Base-by-base conservation (phyloP, 1,140 invertebrate species). In the Microplitis demolitor region DNA sequence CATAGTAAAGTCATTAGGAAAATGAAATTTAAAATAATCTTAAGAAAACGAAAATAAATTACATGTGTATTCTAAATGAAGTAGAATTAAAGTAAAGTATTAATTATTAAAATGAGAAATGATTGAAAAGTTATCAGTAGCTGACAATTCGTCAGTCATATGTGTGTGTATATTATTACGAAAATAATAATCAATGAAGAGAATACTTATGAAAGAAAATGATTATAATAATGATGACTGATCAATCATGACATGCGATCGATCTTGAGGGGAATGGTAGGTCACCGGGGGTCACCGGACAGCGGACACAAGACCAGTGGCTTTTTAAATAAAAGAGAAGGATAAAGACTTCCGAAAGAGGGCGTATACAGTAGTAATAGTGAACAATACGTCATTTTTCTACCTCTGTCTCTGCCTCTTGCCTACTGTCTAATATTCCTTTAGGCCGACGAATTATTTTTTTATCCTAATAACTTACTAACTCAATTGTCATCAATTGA, bases 301-400 rank as follows among this genome's bases (percentile, higher is more conserved):
- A 53, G 51, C 60, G 11, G 13, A 51, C 51, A 37, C 58, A 66
- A 66, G 14, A 66, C 64, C 64, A 51, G 39, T 58, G 71, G 62
- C 72, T 73, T 45, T 45, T 45, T 54, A 13, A 14, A 54, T 14
- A 54, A 54, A 54, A 54, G 4, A 56, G 2, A 31, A 66, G 60
- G 37, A 74, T 74, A 71, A 66, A 74, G 63, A 74, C 63, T 63
- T 74, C 16, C 63, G 69, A 71, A 74, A 37, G 66, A 73, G 66
- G 66, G 71, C 60, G 58, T 45, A 45, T 14, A 54, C 13, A 54
- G 53, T 14, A 54, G 14, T 5, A 54, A n/a, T 5, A n/a, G n/a
- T 16, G n/a, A 54, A 54, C 53, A 16, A 54, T 54, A 54, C 53
- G 53, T 54, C 53, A 54, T 54, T 54, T 54, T 45, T 45, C 6